Percentiles rank a stretch among this genome's conserved stretches.
Evolutionary conservation across 2,797 vertebrate species (phyloP).

Genomic region (Ficedula albicollis): DNA sequence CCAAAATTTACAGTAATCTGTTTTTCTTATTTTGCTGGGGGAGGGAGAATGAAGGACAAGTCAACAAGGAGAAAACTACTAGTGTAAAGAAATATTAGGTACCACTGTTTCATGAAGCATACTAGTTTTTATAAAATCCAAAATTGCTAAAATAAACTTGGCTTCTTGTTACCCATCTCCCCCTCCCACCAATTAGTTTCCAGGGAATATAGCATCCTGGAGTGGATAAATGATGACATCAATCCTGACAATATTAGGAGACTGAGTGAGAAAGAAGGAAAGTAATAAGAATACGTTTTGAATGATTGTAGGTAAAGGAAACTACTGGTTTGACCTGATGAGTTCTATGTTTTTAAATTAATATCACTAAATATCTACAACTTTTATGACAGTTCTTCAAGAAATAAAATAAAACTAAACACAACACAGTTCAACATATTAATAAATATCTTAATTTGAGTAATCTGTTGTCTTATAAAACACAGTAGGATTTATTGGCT

Average conservation of each 20-base stretch:
- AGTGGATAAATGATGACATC: conserved; percentile 52
- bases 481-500: background rate
- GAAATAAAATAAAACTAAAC: background rate
- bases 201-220: conserved; percentile 50
- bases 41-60: conserved; percentile 32
- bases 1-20: conserved; percentile 80
- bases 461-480: background rate
- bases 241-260: conserved; percentile 35
- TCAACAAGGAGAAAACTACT: conserved; percentile 45
- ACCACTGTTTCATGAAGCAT: conserved; percentile 1
- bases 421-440: background rate
- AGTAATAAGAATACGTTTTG: background rate
- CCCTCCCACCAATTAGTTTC: conserved; percentile 40
- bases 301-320: background rate
- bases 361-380: background rate
- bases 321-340: background rate
- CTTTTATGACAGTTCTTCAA: background rate
- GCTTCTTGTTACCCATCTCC: background rate
- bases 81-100: background rate
- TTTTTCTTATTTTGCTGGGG: conserved; percentile 65
- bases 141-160: conserved; percentile 47
- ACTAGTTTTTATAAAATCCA: background rate
- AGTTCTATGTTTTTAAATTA: background rate
- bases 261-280: conserved; percentile 23
- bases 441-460: background rate